phyloP scores from a whole-genome alignment of 1,140 invertebrate species.

The Gonioctena quinquepunctata region DNA sequence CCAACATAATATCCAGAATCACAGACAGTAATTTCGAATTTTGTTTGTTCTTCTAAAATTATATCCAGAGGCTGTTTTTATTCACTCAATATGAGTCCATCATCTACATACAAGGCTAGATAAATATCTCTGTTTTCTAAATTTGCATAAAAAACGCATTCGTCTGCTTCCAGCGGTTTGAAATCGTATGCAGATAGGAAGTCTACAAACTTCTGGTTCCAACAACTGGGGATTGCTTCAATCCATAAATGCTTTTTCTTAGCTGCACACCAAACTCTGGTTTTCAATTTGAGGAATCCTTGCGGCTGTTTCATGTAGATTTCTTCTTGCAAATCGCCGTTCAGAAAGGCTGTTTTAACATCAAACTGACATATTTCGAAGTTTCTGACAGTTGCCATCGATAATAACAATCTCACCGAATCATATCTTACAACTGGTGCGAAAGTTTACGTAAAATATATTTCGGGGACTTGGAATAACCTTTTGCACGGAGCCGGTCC shows the following conservation, averaged over 20 bases:
- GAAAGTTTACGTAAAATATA: slow-evolving; percentile 54
- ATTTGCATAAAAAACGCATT: no score
- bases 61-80: background rate
- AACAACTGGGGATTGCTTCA: no score
- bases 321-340: slow-evolving; percentile 49
- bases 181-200: no score
- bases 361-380: slow-evolving; percentile 44
- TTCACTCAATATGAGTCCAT: background rate
- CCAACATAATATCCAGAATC: background rate
- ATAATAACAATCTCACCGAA: slow-evolving; percentile 52
- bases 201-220: no score
- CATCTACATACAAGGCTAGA: background rate
- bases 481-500: slow-evolving; percentile 46
- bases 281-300: slow-evolving; percentile 39
- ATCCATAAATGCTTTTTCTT: background rate
- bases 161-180: no score
- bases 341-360: slow-evolving; percentile 53
- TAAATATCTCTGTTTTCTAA: background rate
- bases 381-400: slow-evolving; percentile 38
- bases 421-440: slow-evolving; percentile 49
- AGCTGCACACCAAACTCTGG: background rate
- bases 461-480: slow-evolving; percentile 48
- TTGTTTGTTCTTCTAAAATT: background rate
- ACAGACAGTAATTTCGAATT: background rate
- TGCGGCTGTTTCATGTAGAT: slow-evolving; percentile 53